Conservation (phyloP, 92 coral and sea anemone genomes). For the Epizoanthus stellaris region DNA sequence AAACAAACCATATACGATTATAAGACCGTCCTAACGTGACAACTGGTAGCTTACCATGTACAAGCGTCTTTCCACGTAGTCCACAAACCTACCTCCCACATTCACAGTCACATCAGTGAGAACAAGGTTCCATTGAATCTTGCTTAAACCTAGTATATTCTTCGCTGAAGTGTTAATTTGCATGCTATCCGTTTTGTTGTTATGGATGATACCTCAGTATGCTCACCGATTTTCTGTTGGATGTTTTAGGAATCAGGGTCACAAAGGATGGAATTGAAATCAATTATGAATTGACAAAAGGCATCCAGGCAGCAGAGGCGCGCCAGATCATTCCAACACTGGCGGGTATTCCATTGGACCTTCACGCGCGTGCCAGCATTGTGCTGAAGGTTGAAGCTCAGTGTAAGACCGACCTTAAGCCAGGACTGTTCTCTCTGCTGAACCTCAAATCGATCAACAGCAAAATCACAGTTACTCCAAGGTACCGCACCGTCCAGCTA, state of each 20-base stretch:
- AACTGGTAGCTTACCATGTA: too few species aligned
- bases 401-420: conserved; percentile 46
- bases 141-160: too few species aligned
- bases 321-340: conserved; percentile 85
- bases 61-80: too few species aligned
- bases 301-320: conserved; percentile 60
- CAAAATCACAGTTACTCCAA: conserved; percentile 56
- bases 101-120: too few species aligned
- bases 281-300: conserved; percentile 60
- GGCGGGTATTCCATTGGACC: conserved; percentile 78
- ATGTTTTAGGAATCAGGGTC: conserved; percentile 66
- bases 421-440: conserved; percentile 49
- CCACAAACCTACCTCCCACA: too few species aligned
- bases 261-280: conserved; percentile 64
- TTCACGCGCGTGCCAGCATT: conserved; percentile 53
- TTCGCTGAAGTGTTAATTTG: too few species aligned
- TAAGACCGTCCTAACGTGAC: too few species aligned
- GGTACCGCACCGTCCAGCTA: conserved; percentile 35
- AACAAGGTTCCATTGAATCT: too few species aligned
- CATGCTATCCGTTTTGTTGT: too few species aligned
- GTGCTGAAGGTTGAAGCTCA: conserved; percentile 41
- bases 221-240: neutral
- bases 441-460: conserved; percentile 38
- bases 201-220: too few species aligned
- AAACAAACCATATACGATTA: too few species aligned